A percentile compares a stretch with the other conserved stretches of the same genome.
Evolutionary conservation across 1,140 invertebrate genomes (phyloP).

Genomic region (Papilio dardanus): DNA sequence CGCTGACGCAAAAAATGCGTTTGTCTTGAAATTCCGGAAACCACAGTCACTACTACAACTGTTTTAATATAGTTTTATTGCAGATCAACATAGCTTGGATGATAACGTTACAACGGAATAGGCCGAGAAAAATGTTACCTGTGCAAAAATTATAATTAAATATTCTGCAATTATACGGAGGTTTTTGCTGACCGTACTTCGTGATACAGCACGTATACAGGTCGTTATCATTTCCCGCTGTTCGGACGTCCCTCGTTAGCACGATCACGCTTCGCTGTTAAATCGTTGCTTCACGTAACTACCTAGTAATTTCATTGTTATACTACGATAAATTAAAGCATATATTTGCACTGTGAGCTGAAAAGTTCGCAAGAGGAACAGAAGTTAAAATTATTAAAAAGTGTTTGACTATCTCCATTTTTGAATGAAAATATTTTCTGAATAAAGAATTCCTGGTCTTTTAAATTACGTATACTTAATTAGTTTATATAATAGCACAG

Average conservation of each 20-base stretch:
- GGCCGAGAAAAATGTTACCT: not conserved
- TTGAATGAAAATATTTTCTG: too few species aligned
- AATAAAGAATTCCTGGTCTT: too few species aligned
- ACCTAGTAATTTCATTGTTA: not conserved
- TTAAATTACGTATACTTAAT: too few species aligned
- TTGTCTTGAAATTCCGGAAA: too few species aligned
- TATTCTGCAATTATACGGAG: not conserved
- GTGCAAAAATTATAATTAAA: not conserved
- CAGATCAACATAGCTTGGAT: too few species aligned
- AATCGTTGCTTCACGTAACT: not conserved
- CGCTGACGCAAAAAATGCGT: too few species aligned
- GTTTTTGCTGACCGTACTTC: not conserved
- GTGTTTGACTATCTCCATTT: too few species aligned
- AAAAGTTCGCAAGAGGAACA: not conserved
- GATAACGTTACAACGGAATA: too few species aligned
- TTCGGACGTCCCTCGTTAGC: conserved; percentile 16
- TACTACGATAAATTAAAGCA: not conserved
- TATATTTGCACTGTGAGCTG: not conserved
- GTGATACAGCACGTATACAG: conserved; percentile 20
- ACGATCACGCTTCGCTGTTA: conserved; percentile 12
- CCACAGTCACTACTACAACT: too few species aligned
- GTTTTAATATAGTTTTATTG: too few species aligned
- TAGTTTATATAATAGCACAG: too few species aligned
- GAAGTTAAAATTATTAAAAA: not conserved
- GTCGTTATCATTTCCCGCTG: conserved; percentile 16